Conservation (phyloP, 53 echinoderm and acorn worm genomes). For the Arbacia lixula region DNA sequence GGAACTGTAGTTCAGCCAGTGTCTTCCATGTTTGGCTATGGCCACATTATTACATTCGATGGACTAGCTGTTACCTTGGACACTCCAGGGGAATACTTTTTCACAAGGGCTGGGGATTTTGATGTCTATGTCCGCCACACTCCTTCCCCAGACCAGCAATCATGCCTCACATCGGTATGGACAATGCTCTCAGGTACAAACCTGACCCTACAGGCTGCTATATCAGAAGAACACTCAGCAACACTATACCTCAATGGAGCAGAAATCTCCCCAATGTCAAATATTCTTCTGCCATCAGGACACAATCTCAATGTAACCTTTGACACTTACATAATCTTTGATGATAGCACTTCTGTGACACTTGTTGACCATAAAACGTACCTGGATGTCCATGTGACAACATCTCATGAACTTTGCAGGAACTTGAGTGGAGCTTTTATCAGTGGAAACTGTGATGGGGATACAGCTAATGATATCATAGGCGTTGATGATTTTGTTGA, state of each 20-base stretch:
- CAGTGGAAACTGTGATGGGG: conserved; percentile 77
- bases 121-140: conserved; percentile 71
- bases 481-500: conserved; percentile 35
- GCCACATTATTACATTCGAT: conserved; percentile 80
- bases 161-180: conserved; percentile 76
- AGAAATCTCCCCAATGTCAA: background rate
- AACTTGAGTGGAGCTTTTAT: conserved; percentile 38
- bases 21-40: conserved; percentile 76
- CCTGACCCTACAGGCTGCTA: conserved; percentile 34
- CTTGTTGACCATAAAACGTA: conserved; percentile 53
- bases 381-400: conserved; percentile 69
- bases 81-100: conserved; percentile 73
- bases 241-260: conserved; percentile 59
- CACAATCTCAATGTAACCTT: conserved; percentile 63
- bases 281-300: conserved; percentile 47
- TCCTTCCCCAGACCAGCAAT: conserved; percentile 71
- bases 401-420: conserved; percentile 42
- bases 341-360: conserved; percentile 50
- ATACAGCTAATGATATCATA: conserved; percentile 69
- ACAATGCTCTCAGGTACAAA: conserved; percentile 51
- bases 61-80: conserved; percentile 73
- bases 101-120: conserved; percentile 47
- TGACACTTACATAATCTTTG: conserved; percentile 52
- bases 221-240: conserved; percentile 26
- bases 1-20: conserved; percentile 49